Conservation (phyloP, 2,888 invertebrate genomes). For the Amphipoea lucens region DNA sequence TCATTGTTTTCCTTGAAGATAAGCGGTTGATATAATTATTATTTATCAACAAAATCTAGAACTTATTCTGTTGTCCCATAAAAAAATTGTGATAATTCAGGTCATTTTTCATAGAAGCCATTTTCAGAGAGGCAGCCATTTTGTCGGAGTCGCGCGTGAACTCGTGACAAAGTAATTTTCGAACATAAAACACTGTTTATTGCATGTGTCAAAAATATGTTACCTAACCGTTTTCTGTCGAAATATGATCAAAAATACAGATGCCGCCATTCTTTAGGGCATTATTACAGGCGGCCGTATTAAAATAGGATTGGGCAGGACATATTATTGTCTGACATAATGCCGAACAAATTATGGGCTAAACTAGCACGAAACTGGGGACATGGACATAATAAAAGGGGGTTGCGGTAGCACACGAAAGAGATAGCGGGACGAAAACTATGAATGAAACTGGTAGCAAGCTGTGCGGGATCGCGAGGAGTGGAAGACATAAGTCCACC, state of each 20-base stretch:
- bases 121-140: conserved; percentile 1
- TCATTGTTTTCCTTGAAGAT: conserved; percentile 40
- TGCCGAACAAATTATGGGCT: not conserved
- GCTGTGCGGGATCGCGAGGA: not conserved
- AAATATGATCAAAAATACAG: conserved; percentile 30
- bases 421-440: not conserved
- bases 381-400: not conserved
- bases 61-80: conserved; percentile 24
- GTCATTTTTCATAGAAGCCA: conserved; percentile 13
- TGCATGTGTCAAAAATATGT: conserved; percentile 13
- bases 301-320: not conserved
- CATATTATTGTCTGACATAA: not conserved
- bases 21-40: conserved; percentile 27
- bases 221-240: conserved; percentile 13
- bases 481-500: not conserved
- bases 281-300: conserved; percentile 3
- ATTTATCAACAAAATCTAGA: conserved; percentile 37
- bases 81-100: conserved; percentile 22
- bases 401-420: not conserved
- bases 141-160: not conserved
- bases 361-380: not conserved
- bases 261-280: conserved; percentile 21
- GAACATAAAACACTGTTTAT: conserved; percentile 10
- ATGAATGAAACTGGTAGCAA: no score
- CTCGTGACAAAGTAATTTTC: conserved; percentile 41